Evolutionary conservation across 2,113 vertebrate species (phyloP), one percentile per base, ranked within the genome.

Genomic region (Phalacrocorax aristotelis): DNA sequence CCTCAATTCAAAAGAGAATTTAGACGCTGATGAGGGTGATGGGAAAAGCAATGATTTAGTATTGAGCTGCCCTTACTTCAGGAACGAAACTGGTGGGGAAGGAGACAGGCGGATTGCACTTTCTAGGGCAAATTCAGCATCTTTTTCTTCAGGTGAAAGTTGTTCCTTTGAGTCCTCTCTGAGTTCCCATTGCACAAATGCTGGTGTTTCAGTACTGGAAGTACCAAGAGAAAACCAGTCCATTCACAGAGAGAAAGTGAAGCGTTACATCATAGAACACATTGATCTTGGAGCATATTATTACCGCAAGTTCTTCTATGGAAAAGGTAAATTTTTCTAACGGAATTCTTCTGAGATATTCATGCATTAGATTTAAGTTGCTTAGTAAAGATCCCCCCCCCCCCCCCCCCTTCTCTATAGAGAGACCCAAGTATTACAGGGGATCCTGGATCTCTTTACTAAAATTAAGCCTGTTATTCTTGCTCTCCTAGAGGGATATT

Each of bases 261-360:
- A 99, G 88, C 98, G 99, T 92, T 99, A 99, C 97, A 99, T 99
- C 97, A 99, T 99, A 30, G 99, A 99, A 40, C 99, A 99, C 95
- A 99, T 99, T 62, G 99, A 99, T 97, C 98, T 99, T 12, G 99
- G 99, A 82, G 99, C 99, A 4, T 99, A 99, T 97, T 99, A 99
- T 91, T 99, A 99, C 98, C 99, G 99, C 92, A 99, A 99, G 95
- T 99, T 98, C 98, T 99, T 99, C 98, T 99, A 99, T 13, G 99
- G 99, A 62, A 99, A 98, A 99, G 99, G 99, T 99, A 98, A 98
- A 93, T 77, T 57, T 52, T 83, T 81, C 13, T 86, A 13, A 88
- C 64, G 48, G 15, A 81, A 21, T 27, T 76, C 12, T 76, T 90
- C 16, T 38, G 64, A 48, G 1, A 6, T 64, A 57, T 12, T 48